Base-by-base conservation (phyloP, 2,888 invertebrate species). In the Cylloceria caligata region DNA sequence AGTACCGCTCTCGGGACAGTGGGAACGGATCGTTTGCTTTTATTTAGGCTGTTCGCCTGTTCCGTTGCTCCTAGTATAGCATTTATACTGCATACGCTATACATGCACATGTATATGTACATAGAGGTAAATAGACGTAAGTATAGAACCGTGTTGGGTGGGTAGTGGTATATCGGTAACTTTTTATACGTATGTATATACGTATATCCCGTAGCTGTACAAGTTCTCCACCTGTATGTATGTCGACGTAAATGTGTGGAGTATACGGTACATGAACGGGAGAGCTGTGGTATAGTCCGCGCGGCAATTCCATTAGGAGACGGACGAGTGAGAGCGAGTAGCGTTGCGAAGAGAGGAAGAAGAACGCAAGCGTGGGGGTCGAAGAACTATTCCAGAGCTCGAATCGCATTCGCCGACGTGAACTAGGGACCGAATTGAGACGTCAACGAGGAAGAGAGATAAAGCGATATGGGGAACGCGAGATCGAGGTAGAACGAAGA, bases 301-400 rank as follows among this genome's bases (percentile, higher is more conserved):
- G 78, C 67, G 82, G 86, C 89, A 91, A 91, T 91, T 90, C 90
- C 89, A 91, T 91, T 91, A 91, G 88, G 85, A 88, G 88, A 85
- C 86, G 88, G 87, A 87, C 86, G 85, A 73, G 52, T 47, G 60
- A 68, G 72, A 79, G 55, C 62, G 45, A 34, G 30, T 27, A 24
- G 52, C 30, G 69, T 49, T 42, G 67, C 19, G 60, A 39, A 67
- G 68, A 71, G 75, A 76, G 67, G 47, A 72, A 75, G 62, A 47
- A 11, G 39, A 67, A 39, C 21, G 45, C 27, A 27, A 36, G 65
- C 45, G 47, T 30, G 52, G 62, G 68, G 57, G 34, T 65, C 67
- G 73, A 65, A 75, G 60, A 76, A 78, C 76, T 72, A 80, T 72
- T 64, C 74, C 62, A 64, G 83, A 72, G 79, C 82, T 82, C 82